Base-by-base conservation (phyloP, 2,113 vertebrate genomes). In the Cromileptes altivelis region DNA sequence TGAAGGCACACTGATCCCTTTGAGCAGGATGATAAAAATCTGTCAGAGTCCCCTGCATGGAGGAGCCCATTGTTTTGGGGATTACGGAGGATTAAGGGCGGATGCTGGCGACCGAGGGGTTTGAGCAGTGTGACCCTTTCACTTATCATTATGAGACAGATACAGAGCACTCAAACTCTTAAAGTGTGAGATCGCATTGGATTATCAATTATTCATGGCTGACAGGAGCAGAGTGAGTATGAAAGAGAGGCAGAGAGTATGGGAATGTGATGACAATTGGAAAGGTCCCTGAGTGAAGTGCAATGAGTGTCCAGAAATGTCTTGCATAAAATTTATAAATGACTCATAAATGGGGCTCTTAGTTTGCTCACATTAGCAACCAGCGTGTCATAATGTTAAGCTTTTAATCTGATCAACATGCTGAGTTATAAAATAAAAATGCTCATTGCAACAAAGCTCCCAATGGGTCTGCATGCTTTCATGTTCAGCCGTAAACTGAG, bases 21-120 rank as follows among this genome's bases (percentile, higher is more conserved):
- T 63, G 86, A 93, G 90, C 88, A 37, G 78, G 81, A 87, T 86
- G 94, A 95, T 94, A 89, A 70, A 93, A 94, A 95, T 95, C 93
- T 93, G 91, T 87, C 88, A 84, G 90, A 86, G 86, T 92, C 87
- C 70, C 87, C 69, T 88, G 90, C 87, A 81, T 75, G 52, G 90
- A 87, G 75, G 88, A 93, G 63, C 89, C 94, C 84, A 90, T 95
- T 95, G 94, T 95, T 94, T 95, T 85, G 85, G 90, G 89, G 94
- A 94, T 94, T 94, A 93, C 21, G 80, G 71, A 52, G 85, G 93
- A 94, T 94, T 94, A 93, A 87, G 90, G 88, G 78, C 58, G 81
- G 88, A 91, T 90, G 91, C 80, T 80, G 90, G 87, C 40, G 88
- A 92, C 90, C 76, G 70, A 81, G 70, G 87, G 91, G 77, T 64